Percentiles rank a stretch among this genome's conserved stretches.
Conservation (phyloP, 2,888 invertebrate genomes). For the Trissolcus japonicus region DNA sequence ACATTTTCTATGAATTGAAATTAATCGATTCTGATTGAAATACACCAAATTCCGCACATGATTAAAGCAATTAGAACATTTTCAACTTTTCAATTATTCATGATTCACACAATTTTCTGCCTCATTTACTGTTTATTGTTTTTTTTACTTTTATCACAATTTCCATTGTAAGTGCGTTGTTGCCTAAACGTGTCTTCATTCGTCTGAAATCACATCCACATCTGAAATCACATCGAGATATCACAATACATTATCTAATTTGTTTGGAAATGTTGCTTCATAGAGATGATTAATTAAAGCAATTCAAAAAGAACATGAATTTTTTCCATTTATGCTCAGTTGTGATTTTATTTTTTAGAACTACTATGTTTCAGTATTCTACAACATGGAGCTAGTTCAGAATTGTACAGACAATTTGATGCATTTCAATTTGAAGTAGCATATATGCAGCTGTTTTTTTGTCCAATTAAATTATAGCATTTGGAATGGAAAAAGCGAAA, state of each 20-base stretch:
- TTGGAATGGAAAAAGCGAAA: too few species aligned
- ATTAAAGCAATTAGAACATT: not conserved
- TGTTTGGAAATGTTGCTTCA: conserved; percentile 10
- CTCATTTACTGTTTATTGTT: conserved; percentile 32
- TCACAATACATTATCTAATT: conserved; percentile 16
- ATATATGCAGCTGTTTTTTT: too few species aligned
- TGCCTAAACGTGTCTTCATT: conserved; percentile 34
- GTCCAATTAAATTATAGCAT: too few species aligned
- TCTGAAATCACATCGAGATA: too few species aligned
- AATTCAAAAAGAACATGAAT: not conserved
- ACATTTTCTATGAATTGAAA: too few species aligned
- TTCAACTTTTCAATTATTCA: conserved; percentile 3
- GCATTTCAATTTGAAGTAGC: too few species aligned
- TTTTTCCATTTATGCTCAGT: too few species aligned
- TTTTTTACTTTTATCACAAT: conserved; percentile 36
- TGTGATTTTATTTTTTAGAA: too few species aligned
- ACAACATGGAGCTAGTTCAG: too few species aligned
- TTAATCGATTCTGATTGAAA: too few species aligned
- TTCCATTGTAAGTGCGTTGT: conserved; percentile 26
- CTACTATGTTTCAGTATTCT: too few species aligned
- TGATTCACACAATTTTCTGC: conserved; percentile 16
- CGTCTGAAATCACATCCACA: conserved; percentile 26
- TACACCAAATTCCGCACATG: not conserved
- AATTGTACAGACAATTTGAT: too few species aligned
- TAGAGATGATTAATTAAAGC: conserved; percentile 15